These are phyloP conservation scores for Neomorphus geoffroyi DNA, from an alignment of 2,797 vertebrate genomes.

Conservation along the genomic window DNA sequence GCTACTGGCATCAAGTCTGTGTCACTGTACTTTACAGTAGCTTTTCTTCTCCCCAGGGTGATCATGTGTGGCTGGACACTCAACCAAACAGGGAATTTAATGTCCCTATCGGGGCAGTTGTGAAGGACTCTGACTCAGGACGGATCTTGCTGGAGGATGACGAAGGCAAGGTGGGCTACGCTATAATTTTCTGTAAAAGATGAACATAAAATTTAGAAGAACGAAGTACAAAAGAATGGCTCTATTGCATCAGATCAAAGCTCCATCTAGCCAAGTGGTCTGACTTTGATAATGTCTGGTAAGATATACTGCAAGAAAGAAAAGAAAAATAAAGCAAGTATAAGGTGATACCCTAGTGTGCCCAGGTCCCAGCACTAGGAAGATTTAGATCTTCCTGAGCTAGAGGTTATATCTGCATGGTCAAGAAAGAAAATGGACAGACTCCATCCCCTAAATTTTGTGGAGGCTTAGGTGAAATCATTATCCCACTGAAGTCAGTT, in stretches of 20 bases:
- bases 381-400: background rate
- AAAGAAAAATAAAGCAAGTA: background rate
- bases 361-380: background rate
- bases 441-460: background rate
- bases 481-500: background rate
- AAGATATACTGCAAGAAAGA: background rate
- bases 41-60: slow-evolving; percentile 81
- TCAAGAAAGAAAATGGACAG: background rate
- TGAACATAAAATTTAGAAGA: background rate
- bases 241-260: background rate
- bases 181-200: background rate
- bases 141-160: slow-evolving; percentile 89
- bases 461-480: background rate
- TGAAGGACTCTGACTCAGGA: slow-evolving; percentile 83
- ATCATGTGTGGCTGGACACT: slow-evolving; percentile 91
- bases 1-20: background rate
- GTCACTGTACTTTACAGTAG: background rate
- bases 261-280: background rate
- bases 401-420: background rate
- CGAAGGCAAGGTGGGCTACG: slow-evolving; percentile 89
- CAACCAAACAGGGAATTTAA: slow-evolving; percentile 57
- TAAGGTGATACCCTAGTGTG: background rate
- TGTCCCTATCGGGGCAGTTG: slow-evolving; percentile 88
- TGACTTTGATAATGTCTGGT: background rate
- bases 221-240: background rate